A percentile compares a stretch with the other conserved stretches of the same genome.
Evolutionary conservation across 2,113 vertebrate genomes (phyloP).

Genomic region (Scytalopus superciliaris): DNA sequence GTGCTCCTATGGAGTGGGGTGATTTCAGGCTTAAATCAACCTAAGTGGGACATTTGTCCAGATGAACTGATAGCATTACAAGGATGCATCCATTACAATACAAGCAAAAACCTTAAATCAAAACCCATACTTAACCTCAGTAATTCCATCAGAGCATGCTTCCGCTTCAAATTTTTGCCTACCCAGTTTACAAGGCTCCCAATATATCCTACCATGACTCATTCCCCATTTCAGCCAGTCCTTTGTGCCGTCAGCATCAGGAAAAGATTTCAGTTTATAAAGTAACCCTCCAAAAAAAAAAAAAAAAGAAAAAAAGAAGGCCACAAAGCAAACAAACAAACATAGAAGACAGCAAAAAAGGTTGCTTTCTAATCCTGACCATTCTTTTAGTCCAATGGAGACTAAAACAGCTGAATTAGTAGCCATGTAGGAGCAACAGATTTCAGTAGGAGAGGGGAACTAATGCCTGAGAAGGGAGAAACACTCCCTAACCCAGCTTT

Average conservation of each 20-base stretch:
- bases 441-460: not conserved
- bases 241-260: not conserved
- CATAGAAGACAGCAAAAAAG: too few relatives aligned
- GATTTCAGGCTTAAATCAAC: slow-evolving; percentile 34
- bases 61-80: not conserved
- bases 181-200: not conserved
- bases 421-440: not conserved
- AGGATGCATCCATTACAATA: not conserved
- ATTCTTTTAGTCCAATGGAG: not conserved
- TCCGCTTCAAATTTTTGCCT: not conserved
- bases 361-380: not conserved
- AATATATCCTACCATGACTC: not conserved
- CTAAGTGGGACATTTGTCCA: not conserved
- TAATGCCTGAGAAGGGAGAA: not conserved
- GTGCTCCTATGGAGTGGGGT: not conserved
- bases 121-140: not conserved
- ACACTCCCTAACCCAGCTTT: not conserved
- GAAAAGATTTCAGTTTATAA: not conserved
- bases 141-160: not conserved
- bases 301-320: too few relatives aligned
- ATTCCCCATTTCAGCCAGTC: not conserved
- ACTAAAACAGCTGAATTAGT: not conserved
- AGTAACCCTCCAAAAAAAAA: not conserved
- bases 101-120: slow-evolving; percentile 13
- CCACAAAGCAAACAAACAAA: too few relatives aligned